These are phyloP conservation scores for Galemys pyrenaicus DNA, from an alignment of 2,113 vertebrate genomes.

Conservation along the genomic window DNA sequence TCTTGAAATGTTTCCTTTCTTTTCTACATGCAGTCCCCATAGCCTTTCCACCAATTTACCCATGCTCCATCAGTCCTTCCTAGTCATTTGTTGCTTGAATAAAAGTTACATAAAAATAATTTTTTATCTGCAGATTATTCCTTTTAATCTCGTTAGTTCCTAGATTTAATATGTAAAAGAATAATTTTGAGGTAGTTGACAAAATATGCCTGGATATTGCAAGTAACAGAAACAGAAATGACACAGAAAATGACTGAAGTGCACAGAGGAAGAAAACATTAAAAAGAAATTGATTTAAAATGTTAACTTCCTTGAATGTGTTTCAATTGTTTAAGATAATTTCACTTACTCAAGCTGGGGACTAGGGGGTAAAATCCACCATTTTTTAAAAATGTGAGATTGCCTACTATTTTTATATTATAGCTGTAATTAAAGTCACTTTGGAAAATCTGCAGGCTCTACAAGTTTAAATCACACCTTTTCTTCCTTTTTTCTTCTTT, in stretches of 20 bases:
- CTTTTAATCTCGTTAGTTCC: background rate
- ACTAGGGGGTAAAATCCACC: background rate
- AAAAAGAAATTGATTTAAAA: background rate
- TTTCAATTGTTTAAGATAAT: background rate
- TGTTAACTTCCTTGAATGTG: background rate
- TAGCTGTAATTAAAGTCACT: background rate
- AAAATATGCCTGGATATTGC: slow-evolving; percentile 9
- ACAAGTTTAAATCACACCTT: background rate
- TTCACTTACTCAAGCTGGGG: background rate
- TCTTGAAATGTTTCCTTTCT: too few relatives aligned
- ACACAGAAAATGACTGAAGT: background rate
- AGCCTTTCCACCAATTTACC: too few relatives aligned
- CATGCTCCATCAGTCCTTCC: too few relatives aligned
- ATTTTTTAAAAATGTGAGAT: background rate
- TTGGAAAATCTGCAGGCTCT: background rate
- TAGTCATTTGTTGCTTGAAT: background rate
- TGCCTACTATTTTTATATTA: background rate
- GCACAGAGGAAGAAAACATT: background rate
- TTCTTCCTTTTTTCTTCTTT: accelerated
- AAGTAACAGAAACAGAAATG: background rate
- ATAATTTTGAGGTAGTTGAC: slow-evolving; percentile 11
- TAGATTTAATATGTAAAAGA: background rate
- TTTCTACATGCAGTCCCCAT: too few relatives aligned
- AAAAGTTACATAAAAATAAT: background rate
- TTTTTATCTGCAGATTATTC: background rate